Base-by-base conservation (phyloP, 2,113 vertebrate species). In the Leucopternis melanops region DNA sequence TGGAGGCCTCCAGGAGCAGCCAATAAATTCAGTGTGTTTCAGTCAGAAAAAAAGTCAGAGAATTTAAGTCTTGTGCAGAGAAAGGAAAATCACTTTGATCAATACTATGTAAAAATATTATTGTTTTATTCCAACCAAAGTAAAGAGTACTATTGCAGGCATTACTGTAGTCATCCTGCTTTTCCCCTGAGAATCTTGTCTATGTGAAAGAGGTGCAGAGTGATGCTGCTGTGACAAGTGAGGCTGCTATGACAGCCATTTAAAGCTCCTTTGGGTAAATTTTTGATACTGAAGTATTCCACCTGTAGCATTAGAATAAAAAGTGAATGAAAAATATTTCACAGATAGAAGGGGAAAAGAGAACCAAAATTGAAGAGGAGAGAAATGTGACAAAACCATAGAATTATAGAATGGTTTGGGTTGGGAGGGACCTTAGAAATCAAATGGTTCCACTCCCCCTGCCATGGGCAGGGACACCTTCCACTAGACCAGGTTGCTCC, bases 61-160 rank as follows among this genome's bases (percentile, higher is more conserved):
- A 32, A 73, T 91, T 80, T 90, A 58, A 91, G 47, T 31, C 92
- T 86, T 83, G 49, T 40, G 81, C 90, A 65, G 62, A 88, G 54
- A 95, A 94, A 95, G 71, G 18, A 81, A 96, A 97, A 96, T 90
- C 71, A 80, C 90, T 95, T 81, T 62, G 86, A 86, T 95, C 54
- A 89, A 74, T 91, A 88, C 11, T 45, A 66, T 92, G 63, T 83
- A 90, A 94, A 95, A 97, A 91, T 57, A 78, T 81, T 85, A n/a
- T 77, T 92, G 44, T 92, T 81, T 69, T 72, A 91, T 81, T 74
- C 23, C 52, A 91, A 22, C 31, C 29, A n/a, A 92, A 95, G 57
- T 49, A 92, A 95, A 47, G 13, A 72, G 31, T 74, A 73, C 78
- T 81, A 90, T 29, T 70, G 67, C 67, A 73, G 79, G 59, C 54